These are phyloP conservation scores for Prunella fulvescens DNA, from an alignment of 2,113 vertebrate genomes.

Conservation along the genomic window DNA sequence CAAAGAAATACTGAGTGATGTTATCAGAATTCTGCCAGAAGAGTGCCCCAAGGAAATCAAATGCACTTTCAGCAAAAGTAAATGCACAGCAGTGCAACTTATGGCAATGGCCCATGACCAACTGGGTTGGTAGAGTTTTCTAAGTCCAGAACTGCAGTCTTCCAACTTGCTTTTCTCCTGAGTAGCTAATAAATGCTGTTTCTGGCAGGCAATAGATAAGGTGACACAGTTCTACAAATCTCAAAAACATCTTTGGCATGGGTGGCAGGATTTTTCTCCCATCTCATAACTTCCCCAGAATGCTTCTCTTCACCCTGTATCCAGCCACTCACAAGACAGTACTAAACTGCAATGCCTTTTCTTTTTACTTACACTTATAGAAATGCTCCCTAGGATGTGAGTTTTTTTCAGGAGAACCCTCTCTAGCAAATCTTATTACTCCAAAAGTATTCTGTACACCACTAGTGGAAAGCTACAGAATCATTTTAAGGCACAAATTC, in stretches of 20 bases:
- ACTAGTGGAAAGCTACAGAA: not conserved
- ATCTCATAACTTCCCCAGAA: not conserved
- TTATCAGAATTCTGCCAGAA: not conserved
- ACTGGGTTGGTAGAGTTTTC: not conserved
- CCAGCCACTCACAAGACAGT: not conserved
- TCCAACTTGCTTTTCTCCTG: not conserved
- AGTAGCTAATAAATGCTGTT: not conserved
- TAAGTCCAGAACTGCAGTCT: not conserved
- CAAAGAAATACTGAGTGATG: not conserved
- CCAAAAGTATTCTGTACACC: not conserved
- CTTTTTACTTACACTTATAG: not conserved
- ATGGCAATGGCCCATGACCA: not conserved
- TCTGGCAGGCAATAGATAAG: not conserved
- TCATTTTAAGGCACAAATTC: not conserved
- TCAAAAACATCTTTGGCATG: not conserved
- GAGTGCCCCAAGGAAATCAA: not conserved
- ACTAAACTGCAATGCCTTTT: not conserved
- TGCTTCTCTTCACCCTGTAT: not conserved
- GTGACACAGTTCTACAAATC: not conserved
- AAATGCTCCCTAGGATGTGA: not conserved
- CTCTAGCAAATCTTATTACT: not conserved
- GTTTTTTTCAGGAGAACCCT: not conserved
- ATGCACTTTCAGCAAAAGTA: accelerated
- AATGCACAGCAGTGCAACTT: not conserved
- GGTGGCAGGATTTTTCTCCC: not conserved